Base-by-base conservation (phyloP, 2,113 vertebrate genomes). In the Syrmaticus mikado region DNA sequence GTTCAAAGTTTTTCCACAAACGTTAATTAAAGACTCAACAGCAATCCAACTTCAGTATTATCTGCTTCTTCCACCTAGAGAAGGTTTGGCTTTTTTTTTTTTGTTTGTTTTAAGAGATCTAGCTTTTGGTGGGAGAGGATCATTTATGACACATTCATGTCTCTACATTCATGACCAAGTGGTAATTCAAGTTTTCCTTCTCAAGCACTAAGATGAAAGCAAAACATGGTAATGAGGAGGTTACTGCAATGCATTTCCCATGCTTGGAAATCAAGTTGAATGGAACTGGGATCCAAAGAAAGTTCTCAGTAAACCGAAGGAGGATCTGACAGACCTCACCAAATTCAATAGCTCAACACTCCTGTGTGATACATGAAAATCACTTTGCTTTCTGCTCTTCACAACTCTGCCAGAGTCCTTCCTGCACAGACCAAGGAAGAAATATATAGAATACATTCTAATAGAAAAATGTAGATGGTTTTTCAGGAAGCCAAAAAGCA, bases 21-120 rank as follows among this genome's bases (percentile, higher is more conserved):
- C 48, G 12, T 64, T 91, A 91, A 85, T 85, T 86, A 91, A 85
- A 55, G 46, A 77, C 80, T 74, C 61, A 76, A 57, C 70, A 86
- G 53, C 64, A 38, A 64, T 66, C 61, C 74, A 70, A 53, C 30
- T 41, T 86, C 65, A 24, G 45, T 81, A 66, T 72, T 68, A 60
- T 67, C 62, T 75, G 64, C 74, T 58, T 53, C 50, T 91, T 36
- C 46, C 40, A 70, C 62, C 80, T 28, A 32, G 15, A 43, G 22
- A 67, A 22, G 28, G 25, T 15, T 25, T 40, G 38, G 38, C 38
- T 40, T 62, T 62, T 46, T 21, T 12, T 24, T 24, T 22, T 50
- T 17, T 50, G 16, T 24, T 60, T 38, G 16, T 24, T 60, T 38
- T 43, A 27, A 52, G 70, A 40, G 62, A 81, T 81, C 28, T 46